Evolutionary conservation across 2,797 vertebrate genomes (phyloP).

Genomic region (Apogon hyalosoma): DNA sequence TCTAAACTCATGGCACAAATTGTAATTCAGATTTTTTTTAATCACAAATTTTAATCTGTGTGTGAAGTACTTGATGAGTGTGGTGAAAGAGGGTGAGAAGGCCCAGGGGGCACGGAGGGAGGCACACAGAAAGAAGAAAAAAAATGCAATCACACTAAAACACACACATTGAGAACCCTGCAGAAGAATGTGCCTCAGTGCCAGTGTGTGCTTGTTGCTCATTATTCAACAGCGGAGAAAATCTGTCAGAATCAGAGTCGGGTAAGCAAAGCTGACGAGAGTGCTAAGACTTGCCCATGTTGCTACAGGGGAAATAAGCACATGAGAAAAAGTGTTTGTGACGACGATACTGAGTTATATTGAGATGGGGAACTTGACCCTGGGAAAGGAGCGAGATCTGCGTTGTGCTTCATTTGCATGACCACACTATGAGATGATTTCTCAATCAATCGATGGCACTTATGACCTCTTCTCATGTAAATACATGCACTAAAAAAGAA

Average conservation of each 20-base stretch:
- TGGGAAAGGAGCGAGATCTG: conserved; percentile 69
- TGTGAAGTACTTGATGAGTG: neutral
- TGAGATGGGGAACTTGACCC: conserved; percentile 78
- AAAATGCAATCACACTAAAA: conserved; percentile 17
- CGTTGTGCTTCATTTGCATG: conserved; percentile 59
- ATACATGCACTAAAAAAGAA: neutral
- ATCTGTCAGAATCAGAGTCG: conserved; percentile 52
- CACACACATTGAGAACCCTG: conserved; percentile 13
- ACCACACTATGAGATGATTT: conserved; percentile 40
- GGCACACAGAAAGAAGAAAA: conserved; percentile 1
- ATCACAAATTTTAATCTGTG: neutral
- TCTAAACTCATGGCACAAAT: no score
- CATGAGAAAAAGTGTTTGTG: conserved; percentile 63
- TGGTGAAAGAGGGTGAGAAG: conserved; percentile 28
- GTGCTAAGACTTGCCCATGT: conserved; percentile 52
- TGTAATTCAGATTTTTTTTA: neutral
- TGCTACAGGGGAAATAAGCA: conserved; percentile 58
- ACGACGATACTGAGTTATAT: conserved; percentile 49
- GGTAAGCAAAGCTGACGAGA: conserved; percentile 43
- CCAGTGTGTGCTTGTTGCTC: conserved; percentile 52
- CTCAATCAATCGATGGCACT: conserved; percentile 21
- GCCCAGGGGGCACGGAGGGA: conserved; percentile 36
- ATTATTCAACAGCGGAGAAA: conserved; percentile 39
- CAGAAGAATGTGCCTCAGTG: conserved; percentile 29
- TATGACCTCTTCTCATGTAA: conserved; percentile 15